These are phyloP conservation scores for Catamblyrhynchus diadema DNA, from an alignment of 2,797 vertebrate genomes.

Conservation along the genomic window DNA sequence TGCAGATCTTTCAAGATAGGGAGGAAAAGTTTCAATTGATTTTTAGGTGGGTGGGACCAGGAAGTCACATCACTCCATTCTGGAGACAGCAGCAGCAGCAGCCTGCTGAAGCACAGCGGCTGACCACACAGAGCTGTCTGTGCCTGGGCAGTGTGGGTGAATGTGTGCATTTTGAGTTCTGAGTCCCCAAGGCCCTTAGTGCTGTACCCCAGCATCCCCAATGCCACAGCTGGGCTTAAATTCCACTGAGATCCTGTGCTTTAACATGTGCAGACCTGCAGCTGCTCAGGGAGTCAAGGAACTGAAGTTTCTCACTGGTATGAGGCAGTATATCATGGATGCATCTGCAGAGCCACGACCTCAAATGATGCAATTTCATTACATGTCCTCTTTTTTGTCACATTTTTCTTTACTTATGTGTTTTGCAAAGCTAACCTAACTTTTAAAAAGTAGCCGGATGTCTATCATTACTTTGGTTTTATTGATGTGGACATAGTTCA, in stretches of 20 bases:
- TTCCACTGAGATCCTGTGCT: neutral
- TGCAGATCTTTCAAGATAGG: neutral
- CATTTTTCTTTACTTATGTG: neutral
- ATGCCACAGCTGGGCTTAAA: neutral
- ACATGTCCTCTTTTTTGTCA: neutral
- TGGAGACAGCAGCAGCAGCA: neutral
- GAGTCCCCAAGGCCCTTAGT: neutral
- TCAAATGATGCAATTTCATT: neutral
- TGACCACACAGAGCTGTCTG: neutral
- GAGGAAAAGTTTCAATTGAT: conserved; percentile 14
- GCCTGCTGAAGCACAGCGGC: neutral
- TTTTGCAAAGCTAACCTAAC: neutral
- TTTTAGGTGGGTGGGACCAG: conserved; percentile 10
- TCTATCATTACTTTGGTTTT: neutral
- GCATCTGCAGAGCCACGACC: neutral
- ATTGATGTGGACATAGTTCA: neutral
- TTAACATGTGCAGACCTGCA: neutral
- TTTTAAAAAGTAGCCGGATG: neutral
- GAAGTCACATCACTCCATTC: neutral
- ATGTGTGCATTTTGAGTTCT: neutral
- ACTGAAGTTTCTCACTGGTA: neutral
- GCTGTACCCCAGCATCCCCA: neutral
- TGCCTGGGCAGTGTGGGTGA: neutral
- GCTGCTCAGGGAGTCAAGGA: neutral
- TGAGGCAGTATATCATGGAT: neutral